Conservation (phyloP, 2,888 invertebrate genomes). For the Darwinula stevensoni region DNA sequence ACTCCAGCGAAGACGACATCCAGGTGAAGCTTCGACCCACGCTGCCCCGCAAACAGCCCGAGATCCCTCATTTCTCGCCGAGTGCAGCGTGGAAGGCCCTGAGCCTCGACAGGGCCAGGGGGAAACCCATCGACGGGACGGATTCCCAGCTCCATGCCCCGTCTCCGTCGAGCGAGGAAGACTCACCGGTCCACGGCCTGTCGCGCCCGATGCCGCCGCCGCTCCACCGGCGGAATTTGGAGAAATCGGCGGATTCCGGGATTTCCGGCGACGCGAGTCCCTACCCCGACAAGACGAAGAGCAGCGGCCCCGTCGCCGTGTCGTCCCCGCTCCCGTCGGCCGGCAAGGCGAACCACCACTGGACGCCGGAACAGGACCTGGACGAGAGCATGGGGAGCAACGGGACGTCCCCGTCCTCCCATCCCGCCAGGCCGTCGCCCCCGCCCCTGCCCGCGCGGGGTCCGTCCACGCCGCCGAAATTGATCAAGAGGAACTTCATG, state of each 20-base stretch:
- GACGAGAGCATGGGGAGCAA: constrained; percentile 24
- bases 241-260: constrained; percentile 53
- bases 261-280: constrained; percentile 42
- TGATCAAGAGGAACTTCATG: constrained; percentile 11
- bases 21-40: constrained; percentile 42
- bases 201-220: background rate
- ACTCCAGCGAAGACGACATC: constrained; percentile 22
- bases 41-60: constrained; percentile 41
- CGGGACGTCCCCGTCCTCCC: constrained; percentile 6
- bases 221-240: constrained; percentile 17
- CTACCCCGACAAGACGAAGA: background rate
- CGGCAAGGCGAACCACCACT: constrained; percentile 17
- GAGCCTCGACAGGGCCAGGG: constrained; percentile 9
- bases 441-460: constrained; percentile 10
- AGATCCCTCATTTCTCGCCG: constrained; percentile 49
- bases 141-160: no score
- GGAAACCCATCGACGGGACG: no score
- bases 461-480: constrained; percentile 10
- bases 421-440: constrained; percentile 10
- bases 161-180: no score
- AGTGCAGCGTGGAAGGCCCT: constrained; percentile 46
- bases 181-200: background rate
- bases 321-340: constrained; percentile 10
- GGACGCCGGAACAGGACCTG: constrained; percentile 69
- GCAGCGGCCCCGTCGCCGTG: constrained; percentile 7